Conservation (phyloP, 2,113 vertebrate species). For the Dinomys branickii region DNA sequence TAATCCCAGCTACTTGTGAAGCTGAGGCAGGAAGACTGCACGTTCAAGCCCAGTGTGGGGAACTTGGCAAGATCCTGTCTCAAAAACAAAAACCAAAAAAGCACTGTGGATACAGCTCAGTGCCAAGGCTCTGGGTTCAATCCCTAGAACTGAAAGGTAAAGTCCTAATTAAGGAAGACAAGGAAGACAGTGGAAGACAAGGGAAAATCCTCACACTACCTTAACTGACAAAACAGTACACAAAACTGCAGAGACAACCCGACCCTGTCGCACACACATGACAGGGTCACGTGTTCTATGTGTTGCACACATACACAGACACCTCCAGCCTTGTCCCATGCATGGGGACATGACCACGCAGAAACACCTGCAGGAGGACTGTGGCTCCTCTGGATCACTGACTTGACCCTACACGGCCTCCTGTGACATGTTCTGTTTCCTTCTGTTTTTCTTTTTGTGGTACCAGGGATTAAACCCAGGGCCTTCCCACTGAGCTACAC, state of each 20-base stretch:
- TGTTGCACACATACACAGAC: no score
- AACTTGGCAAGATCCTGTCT: neutral
- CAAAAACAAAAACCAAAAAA: neutral
- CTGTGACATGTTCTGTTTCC: neutral
- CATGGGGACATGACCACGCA: neutral
- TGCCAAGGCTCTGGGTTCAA: neutral
- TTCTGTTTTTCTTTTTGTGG: neutral
- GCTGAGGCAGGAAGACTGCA: neutral
- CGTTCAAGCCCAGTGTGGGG: neutral
- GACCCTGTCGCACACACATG: fast-evolving
- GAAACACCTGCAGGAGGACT: neutral
- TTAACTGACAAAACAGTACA: neutral
- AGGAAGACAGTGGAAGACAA: neutral
- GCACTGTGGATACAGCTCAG: neutral
- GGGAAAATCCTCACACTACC: fast-evolving
- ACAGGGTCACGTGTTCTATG: neutral
- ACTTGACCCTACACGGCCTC: neutral
- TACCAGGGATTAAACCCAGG: neutral
- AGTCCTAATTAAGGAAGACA: neutral
- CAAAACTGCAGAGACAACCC: neutral
- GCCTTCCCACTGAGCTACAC: neutral
- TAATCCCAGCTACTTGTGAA: neutral
- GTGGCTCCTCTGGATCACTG: neutral
- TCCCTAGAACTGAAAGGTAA: neutral
- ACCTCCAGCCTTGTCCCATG: neutral